Evolutionary conservation across 2,888 invertebrate genomes (phyloP).

Genomic region (Nymphalis urticae): DNA sequence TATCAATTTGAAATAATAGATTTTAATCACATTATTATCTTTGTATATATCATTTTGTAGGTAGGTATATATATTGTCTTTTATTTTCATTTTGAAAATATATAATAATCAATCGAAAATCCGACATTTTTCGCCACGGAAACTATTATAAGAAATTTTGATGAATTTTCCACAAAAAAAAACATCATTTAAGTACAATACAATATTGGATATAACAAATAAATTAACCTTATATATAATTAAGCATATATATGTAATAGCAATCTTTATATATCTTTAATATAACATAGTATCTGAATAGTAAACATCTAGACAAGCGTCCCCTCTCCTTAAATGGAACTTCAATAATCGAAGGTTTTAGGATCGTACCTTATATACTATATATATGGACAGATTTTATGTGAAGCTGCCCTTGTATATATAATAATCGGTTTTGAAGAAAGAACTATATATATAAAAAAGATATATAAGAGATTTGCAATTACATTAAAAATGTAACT

Average conservation of each 20-base stretch:
- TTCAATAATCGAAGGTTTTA: no score
- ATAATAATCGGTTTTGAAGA: no score
- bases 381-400: no score
- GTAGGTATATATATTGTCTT: no score
- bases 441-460: no score
- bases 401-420: no score
- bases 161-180: conserved; percentile 1
- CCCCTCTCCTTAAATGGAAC: no score
- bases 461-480: conserved; percentile 19
- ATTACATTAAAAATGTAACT: conserved; percentile 25
- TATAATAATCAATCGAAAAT: conserved; percentile 1
- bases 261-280: conserved; percentile 13
- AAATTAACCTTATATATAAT: conserved; percentile 27
- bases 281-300: not conserved
- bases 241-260: conserved; percentile 26
- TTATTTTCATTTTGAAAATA: no score
- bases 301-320: no score
- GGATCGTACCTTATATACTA: no score
- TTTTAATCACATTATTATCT: no score
- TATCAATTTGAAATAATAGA: no score
- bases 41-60: not conserved
- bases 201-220: conserved; percentile 23
- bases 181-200: conserved; percentile 11
- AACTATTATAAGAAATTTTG: conserved; percentile 3
- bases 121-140: not conserved